phyloP scores from a whole-genome alignment of 2,888 invertebrate species.

The Myathropa florea region DNA sequence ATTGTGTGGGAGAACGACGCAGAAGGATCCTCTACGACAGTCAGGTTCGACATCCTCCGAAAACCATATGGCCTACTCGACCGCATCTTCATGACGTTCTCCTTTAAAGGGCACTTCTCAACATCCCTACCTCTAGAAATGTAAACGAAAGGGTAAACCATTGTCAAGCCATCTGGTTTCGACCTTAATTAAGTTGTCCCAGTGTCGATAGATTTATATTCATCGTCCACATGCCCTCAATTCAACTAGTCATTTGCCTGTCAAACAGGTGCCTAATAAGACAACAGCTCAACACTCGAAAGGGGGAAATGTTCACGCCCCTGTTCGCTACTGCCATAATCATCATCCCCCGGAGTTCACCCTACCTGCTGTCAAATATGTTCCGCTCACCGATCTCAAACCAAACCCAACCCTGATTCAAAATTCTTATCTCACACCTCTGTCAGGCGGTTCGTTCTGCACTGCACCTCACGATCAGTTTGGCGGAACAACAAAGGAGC shows the following conservation, averaged over 20 bases:
- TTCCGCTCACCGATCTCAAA: neutral
- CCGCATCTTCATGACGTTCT: too few relatives aligned
- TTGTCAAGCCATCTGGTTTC: neutral
- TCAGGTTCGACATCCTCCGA: too few relatives aligned
- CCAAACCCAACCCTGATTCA: constrained; percentile 13
- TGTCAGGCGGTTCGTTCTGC: neutral
- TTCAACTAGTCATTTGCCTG: neutral
- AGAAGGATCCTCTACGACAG: too few relatives aligned
- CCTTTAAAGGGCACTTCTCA: too few relatives aligned
- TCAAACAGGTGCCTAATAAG: constrained; percentile 52
- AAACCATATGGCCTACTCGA: too few relatives aligned
- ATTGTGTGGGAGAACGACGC: too few relatives aligned
- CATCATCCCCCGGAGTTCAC: neutral
- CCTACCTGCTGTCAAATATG: neutral
- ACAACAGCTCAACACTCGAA: constrained; percentile 14
- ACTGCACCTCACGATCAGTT: constrained; percentile 32
- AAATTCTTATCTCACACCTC: neutral
- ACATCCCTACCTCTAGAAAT: neutral
- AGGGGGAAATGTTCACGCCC: constrained; percentile 17
- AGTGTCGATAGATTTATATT: neutral
- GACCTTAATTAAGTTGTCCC: neutral
- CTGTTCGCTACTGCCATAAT: constrained; percentile 11
- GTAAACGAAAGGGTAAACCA: neutral
- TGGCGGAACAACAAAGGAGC: neutral
- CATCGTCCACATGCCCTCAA: constrained; percentile 11